phyloP scores from a whole-genome alignment of 2,888 invertebrate species.

The Agrilus mali region DNA sequence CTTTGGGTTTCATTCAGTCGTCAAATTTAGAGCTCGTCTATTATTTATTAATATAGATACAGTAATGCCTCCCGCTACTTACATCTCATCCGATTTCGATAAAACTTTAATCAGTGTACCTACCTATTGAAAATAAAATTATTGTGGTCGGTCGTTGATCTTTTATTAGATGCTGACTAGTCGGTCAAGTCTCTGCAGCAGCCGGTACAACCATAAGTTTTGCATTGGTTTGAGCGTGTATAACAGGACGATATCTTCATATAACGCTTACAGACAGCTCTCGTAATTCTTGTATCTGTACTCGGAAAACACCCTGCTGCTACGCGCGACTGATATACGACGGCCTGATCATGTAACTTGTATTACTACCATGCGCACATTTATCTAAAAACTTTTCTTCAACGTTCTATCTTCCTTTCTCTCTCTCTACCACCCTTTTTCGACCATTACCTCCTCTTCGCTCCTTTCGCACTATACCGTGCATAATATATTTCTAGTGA shows the following conservation, averaged over 20 bases:
- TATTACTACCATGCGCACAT: slow-evolving; percentile 29
- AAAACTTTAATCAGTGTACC: too few species aligned
- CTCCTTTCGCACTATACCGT: too few species aligned
- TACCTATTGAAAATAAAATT: too few species aligned
- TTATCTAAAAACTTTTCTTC: slow-evolving; percentile 20
- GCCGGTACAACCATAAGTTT: slow-evolving; percentile 26
- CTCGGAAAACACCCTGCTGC: slow-evolving; percentile 34
- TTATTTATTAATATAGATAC: too few species aligned
- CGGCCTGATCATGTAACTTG: slow-evolving; percentile 27
- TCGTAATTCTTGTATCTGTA: slow-evolving; percentile 36
- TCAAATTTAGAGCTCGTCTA: too few species aligned
- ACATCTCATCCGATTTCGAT: too few species aligned
- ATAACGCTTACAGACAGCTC: slow-evolving; percentile 31
- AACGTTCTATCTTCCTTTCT: neutral
- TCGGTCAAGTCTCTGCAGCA: slow-evolving; percentile 14
- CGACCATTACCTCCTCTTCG: neutral
- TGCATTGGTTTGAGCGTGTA: slow-evolving; percentile 25
- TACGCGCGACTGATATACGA: slow-evolving; percentile 31
- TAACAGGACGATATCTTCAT: slow-evolving; percentile 35
- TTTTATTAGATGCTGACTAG: slow-evolving; percentile 2
- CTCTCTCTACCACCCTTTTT: neutral
- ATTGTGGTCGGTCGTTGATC: slow-evolving; percentile 12
- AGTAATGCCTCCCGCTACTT: too few species aligned
- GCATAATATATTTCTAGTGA: too few species aligned
- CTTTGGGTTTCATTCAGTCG: too few species aligned